Percentiles rank a stretch among this genome's conserved stretches.
Conservation (phyloP, 2,113 vertebrate species). For the Ictalurus punctatus region DNA sequence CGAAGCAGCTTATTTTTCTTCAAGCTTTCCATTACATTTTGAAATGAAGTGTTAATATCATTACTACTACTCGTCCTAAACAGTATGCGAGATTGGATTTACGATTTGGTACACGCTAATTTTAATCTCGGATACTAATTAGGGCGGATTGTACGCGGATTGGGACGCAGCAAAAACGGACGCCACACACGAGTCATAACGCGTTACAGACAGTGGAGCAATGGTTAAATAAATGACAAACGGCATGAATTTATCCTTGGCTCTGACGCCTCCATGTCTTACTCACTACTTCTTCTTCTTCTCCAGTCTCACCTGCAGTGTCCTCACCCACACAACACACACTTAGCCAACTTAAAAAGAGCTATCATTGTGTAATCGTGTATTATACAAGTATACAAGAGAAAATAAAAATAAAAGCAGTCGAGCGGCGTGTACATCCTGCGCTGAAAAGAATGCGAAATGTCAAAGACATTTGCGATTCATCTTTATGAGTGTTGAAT, state of each 20-base stretch:
- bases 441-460: constrained; percentile 26
- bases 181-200: not conserved
- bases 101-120: too few relatives aligned
- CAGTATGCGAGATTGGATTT: too few relatives aligned
- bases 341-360: constrained; percentile 14
- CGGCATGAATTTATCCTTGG: not conserved
- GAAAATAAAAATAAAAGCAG: not conserved
- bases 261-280: not conserved
- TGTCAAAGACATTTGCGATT: constrained; percentile 56
- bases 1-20: not conserved
- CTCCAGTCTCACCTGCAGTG: constrained; percentile 16
- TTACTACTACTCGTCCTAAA: too few relatives aligned
- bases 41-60: too few relatives aligned
- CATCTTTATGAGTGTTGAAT: constrained; percentile 64
- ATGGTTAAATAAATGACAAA: not conserved
- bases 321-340: constrained; percentile 26
- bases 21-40: not conserved
- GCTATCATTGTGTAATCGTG: constrained; percentile 44
- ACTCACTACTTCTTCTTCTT: not conserved
- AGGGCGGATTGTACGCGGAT: too few relatives aligned
- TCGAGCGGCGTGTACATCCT: constrained; percentile 31
- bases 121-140: too few relatives aligned
- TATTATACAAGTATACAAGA: constrained; percentile 27
- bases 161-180: not conserved
- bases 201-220: not conserved